phyloP scores from a whole-genome alignment of 2,888 invertebrate species.

The Pristionchus fissidentatus region DNA sequence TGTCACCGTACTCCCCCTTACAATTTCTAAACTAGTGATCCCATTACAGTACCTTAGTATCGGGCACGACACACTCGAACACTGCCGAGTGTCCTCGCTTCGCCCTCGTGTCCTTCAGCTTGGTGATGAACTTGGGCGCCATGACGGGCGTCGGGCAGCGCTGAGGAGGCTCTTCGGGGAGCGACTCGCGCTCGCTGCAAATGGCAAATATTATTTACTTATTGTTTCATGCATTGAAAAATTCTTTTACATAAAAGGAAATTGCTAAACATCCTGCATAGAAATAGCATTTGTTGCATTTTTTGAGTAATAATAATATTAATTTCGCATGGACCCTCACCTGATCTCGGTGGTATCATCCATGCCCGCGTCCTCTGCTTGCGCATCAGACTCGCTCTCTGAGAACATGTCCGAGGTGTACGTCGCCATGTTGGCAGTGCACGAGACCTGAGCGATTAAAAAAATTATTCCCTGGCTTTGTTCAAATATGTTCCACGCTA shows the following conservation, averaged over 20 bases:
- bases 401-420: constrained; percentile 74
- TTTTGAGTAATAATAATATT: background rate
- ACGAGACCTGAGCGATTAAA: constrained; percentile 64
- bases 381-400: constrained; percentile 71
- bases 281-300: background rate
- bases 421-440: constrained; percentile 75
- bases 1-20: background rate
- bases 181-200: constrained; percentile 60
- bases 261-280: background rate
- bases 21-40: background rate
- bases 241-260: background rate
- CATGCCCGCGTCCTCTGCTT: constrained; percentile 65
- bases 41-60: constrained; percentile 68
- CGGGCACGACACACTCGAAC: constrained; percentile 76
- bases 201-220: background rate
- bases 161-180: constrained; percentile 66
- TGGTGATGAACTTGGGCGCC: constrained; percentile 76
- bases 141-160: constrained; percentile 75
- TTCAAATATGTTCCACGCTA: no score
- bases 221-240: background rate
- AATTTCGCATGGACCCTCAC: background rate
- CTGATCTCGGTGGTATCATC: constrained; percentile 55
- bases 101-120: constrained; percentile 72
- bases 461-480: no score
- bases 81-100: constrained; percentile 74